Conservation (phyloP, 2,113 vertebrate genomes). For the Crotalus tigris region DNA sequence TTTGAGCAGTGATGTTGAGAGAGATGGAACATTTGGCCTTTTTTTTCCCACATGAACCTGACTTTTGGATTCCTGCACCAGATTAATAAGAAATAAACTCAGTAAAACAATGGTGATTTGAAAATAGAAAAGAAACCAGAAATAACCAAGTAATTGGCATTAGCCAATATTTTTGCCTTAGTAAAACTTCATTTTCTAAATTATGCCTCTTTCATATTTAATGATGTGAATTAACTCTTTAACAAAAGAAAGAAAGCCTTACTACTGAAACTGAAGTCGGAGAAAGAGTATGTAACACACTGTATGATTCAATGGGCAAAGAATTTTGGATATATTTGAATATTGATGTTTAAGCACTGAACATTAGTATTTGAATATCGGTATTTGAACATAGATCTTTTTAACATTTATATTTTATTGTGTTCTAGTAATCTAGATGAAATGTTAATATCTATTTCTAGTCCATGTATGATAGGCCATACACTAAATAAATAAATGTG, state of each 20-base stretch:
- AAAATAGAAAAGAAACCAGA: neutral
- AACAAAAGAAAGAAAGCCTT: neutral
- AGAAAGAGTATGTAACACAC: neutral
- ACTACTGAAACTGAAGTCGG: neutral
- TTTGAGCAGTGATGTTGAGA: slow-evolving; percentile 33
- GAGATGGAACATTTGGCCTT: slow-evolving; percentile 27
- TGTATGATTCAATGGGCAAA: neutral
- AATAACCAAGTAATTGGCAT: neutral
- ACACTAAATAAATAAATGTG: neutral
- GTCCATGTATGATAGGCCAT: neutral
- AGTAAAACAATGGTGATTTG: neutral
- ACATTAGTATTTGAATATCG: neutral
- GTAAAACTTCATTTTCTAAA: neutral
- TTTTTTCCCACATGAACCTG: slow-evolving; percentile 3
- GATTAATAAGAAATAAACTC: neutral
- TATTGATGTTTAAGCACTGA: neutral
- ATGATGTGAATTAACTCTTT: neutral
- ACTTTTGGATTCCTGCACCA: slow-evolving; percentile 13
- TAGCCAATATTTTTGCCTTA: neutral
- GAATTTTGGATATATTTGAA: neutral
- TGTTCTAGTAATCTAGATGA: neutral
- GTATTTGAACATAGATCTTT: neutral
- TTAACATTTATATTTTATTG: neutral
- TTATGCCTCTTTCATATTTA: neutral
- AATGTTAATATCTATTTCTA: neutral